Evolutionary conservation across 2,797 vertebrate genomes (phyloP).

Genomic region (Chelon auratus): DNA sequence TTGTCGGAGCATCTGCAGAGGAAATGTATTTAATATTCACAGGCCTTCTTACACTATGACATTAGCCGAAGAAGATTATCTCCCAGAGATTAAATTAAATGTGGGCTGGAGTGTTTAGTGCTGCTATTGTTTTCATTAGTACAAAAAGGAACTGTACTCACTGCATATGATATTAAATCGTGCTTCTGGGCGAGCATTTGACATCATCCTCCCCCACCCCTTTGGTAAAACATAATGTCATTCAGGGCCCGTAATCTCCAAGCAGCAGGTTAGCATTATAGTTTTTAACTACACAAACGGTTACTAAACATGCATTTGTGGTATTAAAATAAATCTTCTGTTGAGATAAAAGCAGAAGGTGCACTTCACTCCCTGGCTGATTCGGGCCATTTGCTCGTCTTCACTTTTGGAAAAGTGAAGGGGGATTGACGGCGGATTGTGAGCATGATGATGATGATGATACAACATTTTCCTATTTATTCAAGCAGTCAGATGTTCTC

Average conservation of each 20-base stretch:
- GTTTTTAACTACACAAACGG: constrained; percentile 83
- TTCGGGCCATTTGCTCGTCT: constrained; percentile 36
- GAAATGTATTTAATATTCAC: constrained; percentile 85
- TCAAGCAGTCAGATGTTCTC: constrained; percentile 49
- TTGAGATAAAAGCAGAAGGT: constrained; percentile 83
- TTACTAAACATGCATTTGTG: constrained; percentile 80
- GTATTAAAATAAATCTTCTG: constrained; percentile 82
- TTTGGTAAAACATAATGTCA: constrained; percentile 74
- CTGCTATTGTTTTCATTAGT: constrained; percentile 85
- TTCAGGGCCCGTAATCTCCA: constrained; percentile 76
- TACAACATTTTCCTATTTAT: constrained; percentile 58
- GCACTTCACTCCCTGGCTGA: constrained; percentile 58
- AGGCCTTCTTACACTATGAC: constrained; percentile 73
- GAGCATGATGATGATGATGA: constrained; percentile 44
- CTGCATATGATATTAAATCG: constrained; percentile 70
- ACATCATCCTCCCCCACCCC: constrained; percentile 59
- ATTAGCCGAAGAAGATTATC: constrained; percentile 84
- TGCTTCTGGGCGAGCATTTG: constrained; percentile 59
- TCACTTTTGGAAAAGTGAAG: constrained; percentile 21
- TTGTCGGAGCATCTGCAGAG: constrained; percentile 80
- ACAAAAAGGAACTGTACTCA: constrained; percentile 77
- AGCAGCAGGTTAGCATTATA: constrained; percentile 85
- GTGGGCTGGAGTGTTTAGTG: constrained; percentile 81
- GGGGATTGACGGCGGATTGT: neutral
- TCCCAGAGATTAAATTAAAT: constrained; percentile 86